A percentile compares a stretch with the other conserved stretches of the same genome.
These are phyloP conservation scores for Charadrius vociferus DNA, from an alignment of 2,113 vertebrate species.

Conservation along the genomic window DNA sequence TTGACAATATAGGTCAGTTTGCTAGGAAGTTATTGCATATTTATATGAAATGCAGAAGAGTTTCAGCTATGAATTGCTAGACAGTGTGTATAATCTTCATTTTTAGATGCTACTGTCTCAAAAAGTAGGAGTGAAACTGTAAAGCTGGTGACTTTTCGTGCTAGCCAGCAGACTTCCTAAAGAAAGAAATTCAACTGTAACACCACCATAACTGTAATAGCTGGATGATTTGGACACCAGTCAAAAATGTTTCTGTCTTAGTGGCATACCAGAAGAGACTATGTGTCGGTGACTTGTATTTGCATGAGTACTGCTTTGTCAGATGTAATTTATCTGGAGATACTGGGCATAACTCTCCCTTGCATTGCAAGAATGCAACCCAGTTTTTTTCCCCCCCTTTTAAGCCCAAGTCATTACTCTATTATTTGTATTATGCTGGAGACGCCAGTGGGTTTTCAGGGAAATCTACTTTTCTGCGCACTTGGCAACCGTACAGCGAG, in stretches of 20 bases:
- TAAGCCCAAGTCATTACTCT: neutral
- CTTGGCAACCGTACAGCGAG: neutral
- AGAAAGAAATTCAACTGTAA: neutral
- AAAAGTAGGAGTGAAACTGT: neutral
- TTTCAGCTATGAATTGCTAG: neutral
- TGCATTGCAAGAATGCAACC: neutral
- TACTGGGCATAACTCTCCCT: neutral
- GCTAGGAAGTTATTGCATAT: neutral
- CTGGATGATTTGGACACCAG: neutral
- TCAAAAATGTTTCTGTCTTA: constrained; percentile 1
- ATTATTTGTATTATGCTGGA: neutral
- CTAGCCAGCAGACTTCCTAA: neutral
- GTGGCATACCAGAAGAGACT: constrained; percentile 12
- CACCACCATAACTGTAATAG: neutral
- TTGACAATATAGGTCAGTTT: neutral
- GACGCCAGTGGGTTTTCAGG: neutral
- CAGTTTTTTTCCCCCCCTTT: neutral
- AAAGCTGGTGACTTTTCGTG: neutral
- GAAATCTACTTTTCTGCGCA: neutral
- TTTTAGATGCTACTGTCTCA: neutral
- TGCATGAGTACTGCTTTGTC: constrained; percentile 32
- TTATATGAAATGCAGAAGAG: neutral
- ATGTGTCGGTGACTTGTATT: neutral
- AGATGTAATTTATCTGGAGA: constrained; percentile 11
- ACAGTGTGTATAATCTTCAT: neutral